Evolutionary conservation across 2,113 vertebrate genomes (phyloP).

Genomic region (Gasterosteus nipponicus): DNA sequence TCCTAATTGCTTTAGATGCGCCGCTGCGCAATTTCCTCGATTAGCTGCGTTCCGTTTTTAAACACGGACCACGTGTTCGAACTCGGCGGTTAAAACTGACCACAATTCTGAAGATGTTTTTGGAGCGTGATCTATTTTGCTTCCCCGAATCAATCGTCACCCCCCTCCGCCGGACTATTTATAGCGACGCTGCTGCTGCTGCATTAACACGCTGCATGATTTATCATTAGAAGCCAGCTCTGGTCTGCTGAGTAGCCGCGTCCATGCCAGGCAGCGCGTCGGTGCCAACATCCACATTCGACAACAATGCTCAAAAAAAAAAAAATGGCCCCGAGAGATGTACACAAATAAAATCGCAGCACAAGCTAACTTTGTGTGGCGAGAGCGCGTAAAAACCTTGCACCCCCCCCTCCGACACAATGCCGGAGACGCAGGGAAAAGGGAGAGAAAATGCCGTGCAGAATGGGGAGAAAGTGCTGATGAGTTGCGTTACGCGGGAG

Average conservation of each 20-base stretch:
- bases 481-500: conserved; percentile 66
- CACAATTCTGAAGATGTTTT: conserved; percentile 54
- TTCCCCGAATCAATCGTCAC: conserved; percentile 57
- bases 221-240: conserved; percentile 73
- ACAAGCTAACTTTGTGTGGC: conserved; percentile 66
- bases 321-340: conserved; percentile 51
- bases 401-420: conserved; percentile 54
- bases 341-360: conserved; percentile 75
- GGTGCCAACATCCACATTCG: conserved; percentile 70
- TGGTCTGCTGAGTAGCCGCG: conserved; percentile 74
- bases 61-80: conserved; percentile 15
- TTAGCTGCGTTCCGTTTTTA: conserved; percentile 29
- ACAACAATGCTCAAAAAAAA: conserved; percentile 52
- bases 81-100: conserved; percentile 39
- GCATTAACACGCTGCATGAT: conserved; percentile 74
- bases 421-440: conserved; percentile 26
- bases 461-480: conserved; percentile 72
- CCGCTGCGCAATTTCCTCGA: conserved; percentile 17
- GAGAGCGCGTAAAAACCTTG: conserved; percentile 44
- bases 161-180: conserved; percentile 65
- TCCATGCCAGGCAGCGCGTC: conserved; percentile 64
- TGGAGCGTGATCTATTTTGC: conserved; percentile 26
- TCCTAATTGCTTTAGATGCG: neutral
- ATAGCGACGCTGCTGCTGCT: conserved; percentile 61
- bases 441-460: conserved; percentile 36